Evolutionary conservation across 2,113 vertebrate species (phyloP).

Genomic region (Neomonachus schauinslandi): DNA sequence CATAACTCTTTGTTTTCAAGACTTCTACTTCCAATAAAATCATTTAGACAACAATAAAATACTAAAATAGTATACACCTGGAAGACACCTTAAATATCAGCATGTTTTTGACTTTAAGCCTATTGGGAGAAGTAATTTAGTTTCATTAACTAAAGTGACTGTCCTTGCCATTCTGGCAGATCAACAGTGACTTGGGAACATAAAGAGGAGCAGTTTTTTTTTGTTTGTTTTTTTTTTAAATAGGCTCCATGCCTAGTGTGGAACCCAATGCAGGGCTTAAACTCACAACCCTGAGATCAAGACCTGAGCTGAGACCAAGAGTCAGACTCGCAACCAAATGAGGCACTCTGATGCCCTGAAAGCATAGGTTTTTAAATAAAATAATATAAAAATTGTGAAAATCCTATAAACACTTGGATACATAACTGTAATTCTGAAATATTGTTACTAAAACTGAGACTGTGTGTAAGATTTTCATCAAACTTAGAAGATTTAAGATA

Average conservation of each 20-base stretch:
- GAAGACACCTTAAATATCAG: background rate
- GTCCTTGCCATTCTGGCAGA: background rate
- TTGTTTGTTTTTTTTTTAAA: background rate
- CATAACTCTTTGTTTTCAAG: background rate
- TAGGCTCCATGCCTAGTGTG: background rate
- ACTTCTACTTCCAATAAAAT: background rate
- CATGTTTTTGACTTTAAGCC: background rate
- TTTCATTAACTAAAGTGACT: conserved; percentile 26
- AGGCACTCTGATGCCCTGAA: background rate
- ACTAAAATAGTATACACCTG: background rate
- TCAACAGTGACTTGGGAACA: background rate
- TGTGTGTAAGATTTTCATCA: background rate
- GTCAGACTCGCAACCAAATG: background rate
- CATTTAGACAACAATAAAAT: background rate
- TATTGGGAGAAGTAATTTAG: background rate
- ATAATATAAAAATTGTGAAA: background rate
- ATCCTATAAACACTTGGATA: background rate
- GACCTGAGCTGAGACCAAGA: background rate
- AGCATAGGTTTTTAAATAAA: background rate
- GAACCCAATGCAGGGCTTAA: background rate
- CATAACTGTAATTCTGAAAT: background rate
- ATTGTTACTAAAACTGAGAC: background rate
- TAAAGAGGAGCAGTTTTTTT: background rate
- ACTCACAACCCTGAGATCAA: background rate
- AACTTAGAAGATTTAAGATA: background rate